phyloP scores from a whole-genome alignment of 1,140 invertebrate genomes.

The Magallana ariakensis region DNA sequence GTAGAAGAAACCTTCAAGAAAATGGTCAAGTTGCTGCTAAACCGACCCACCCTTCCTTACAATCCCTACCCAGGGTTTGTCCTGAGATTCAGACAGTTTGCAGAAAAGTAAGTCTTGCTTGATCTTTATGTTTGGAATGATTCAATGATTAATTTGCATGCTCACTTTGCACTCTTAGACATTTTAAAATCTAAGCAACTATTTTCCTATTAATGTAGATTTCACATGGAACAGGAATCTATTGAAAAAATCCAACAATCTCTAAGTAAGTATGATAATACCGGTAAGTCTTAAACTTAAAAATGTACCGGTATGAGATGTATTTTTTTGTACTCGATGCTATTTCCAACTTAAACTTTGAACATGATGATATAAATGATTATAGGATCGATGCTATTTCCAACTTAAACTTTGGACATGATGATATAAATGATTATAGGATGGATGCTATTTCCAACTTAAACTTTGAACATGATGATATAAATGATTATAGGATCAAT shows the following conservation, averaged over 20 bases:
- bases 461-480: too few relatives aligned
- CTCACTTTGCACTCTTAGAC: too few relatives aligned
- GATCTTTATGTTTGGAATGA: too few relatives aligned
- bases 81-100: slow-evolving; percentile 61
- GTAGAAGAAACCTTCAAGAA: slow-evolving; percentile 63
- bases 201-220: slow-evolving; percentile 52
- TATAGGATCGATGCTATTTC: neutral
- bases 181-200: too few relatives aligned
- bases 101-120: slow-evolving; percentile 65
- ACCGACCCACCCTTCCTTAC: slow-evolving; percentile 66
- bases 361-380: neutral
- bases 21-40: slow-evolving; percentile 62
- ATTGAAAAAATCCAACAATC: slow-evolving; percentile 61
- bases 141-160: too few relatives aligned
- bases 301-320: too few relatives aligned
- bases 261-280: slow-evolving; percentile 60
- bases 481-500: neutral
- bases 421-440: neutral
- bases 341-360: too few relatives aligned
- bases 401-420: too few relatives aligned
- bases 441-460: neutral
- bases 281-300: neutral
- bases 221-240: slow-evolving; percentile 62
- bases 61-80: slow-evolving; percentile 73
- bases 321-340: too few relatives aligned